These are phyloP conservation scores for Myiopsitta monachus DNA, from an alignment of 2,113 vertebrate genomes.

Conservation along the genomic window DNA sequence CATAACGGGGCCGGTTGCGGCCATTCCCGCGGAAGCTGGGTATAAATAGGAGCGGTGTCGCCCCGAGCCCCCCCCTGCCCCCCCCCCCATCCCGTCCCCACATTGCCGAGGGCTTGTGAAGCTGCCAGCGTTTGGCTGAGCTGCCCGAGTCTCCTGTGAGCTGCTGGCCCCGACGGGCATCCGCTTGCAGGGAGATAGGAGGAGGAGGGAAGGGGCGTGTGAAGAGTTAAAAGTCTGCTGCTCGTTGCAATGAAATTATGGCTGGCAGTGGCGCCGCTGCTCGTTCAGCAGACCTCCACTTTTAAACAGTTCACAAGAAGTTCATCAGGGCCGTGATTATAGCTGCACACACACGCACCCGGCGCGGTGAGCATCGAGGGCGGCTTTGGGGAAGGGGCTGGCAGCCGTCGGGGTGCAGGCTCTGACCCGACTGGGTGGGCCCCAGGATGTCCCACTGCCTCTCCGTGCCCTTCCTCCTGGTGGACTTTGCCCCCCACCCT, in stretches of 20 bases:
- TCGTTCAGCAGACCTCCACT: constrained; percentile 82
- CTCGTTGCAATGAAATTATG: constrained; percentile 83
- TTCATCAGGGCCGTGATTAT: constrained; percentile 79
- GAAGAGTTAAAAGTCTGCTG: constrained; percentile 79
- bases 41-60: neutral
- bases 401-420: neutral
- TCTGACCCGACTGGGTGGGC: neutral
- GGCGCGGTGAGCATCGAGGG: neutral
- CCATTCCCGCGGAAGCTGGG: neutral
- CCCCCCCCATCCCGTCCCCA: no score
- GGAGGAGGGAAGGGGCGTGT: neutral
- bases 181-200: neutral
- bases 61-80: neutral
- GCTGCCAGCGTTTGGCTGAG: neutral
- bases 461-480: accelerated
- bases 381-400: neutral
- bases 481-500: neutral
- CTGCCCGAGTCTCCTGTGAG: neutral
- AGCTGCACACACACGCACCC: neutral
- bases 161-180: neutral
- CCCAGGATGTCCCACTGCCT: neutral
- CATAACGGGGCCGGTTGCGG: neutral
- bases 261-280: constrained; percentile 81
- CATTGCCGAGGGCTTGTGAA: neutral
- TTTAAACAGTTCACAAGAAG: constrained; percentile 83